Base-by-base conservation (phyloP, 1,140 invertebrate genomes). In the Danaus melanippus region DNA sequence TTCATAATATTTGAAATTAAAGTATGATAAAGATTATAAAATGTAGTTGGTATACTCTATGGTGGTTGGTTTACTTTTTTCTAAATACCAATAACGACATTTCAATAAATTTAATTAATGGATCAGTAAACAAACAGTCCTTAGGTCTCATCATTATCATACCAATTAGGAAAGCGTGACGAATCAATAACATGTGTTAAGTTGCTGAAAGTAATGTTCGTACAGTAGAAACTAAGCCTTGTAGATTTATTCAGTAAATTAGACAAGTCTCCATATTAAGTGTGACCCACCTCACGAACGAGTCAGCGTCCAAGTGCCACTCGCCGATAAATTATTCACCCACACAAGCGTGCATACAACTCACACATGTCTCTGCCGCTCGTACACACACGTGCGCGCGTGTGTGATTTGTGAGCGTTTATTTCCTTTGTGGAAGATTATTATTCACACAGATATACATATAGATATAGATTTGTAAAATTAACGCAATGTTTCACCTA, bases 181-280 rank as follows among this genome's bases (percentile, higher is more conserved):
- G 62, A 60, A 42, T 55, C 58, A 66, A 64, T 66, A 62, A 66
- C 62, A 71, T 66, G 69, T 69, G 69, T 66, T 73, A 69, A 71
- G 55, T 64, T 49, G 54, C 57, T 60, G 50, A 60, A 64, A 53
- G 58, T 52, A 60, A 43, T 55, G 52, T 66, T 72, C 71, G 79
- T 83, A 76, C 74, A 73, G 70, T 75, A 80, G 79, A 80, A 80
- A 83, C 77, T 68, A 75, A 67, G 71, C 59, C 65, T 46, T 69
- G 66, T 70, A 74, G 74, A 81, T 84, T 74, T 76, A 76, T 79
- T 67, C 76, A 71, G 72, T 71, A 66, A 74, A 79, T 79, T 74
- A 77, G 74, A 76, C 76, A 69, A 72, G 68, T 77, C 67, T 78
- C 79, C 76, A 74, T 79, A 79, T 81, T 79, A 79, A 81, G 75